Evolutionary conservation across 2,113 vertebrate species (phyloP), one percentile per base, ranked within the genome.

Genomic region (Petromus typicus): DNA sequence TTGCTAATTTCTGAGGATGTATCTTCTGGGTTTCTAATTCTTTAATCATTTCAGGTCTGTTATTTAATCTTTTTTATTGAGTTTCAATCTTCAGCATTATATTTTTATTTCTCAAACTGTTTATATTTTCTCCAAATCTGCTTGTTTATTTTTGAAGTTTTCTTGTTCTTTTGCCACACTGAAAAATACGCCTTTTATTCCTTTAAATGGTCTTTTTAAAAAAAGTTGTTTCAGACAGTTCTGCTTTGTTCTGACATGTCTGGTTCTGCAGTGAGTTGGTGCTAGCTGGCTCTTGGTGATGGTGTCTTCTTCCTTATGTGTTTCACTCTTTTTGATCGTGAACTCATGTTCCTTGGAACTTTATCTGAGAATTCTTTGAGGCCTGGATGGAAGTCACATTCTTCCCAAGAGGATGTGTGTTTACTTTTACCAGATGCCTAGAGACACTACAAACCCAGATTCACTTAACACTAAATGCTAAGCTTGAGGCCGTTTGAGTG

Each of bases 261-360:
- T 91, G 84, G 63, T 88, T 89, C 75, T 89, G 34, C 43, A 73
- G 79, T 48, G 57, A 51, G 37, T 81, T 86, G 69, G 57, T 63
- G 90, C 80, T 86, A 66, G 71, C 76, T 81, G 93, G 73, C 80
- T 51, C 88, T 92, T 43, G 48, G 80, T 78, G 59, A 87, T 81
- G 76, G 93, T 87, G 76, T 88, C 76, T 94, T 20, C 32, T 76
- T 96, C 86, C 71, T 96, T 91, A 37, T 73, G 87, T 27, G 22
- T 90, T 91, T 86, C 37, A 80, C 45, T 94, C 64, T 71, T 97
- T 96, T 93, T 25, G 59, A 88, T 93, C 84, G 90, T 94, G 95
- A 96, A 90, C 87, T 91, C 94, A 90, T 93, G 79, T 91, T 94
- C 78, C 86, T 96, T 96, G 96, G 92, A 97, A 94, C 81, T 90